These are phyloP conservation scores for Phyllotis vaccarum DNA, from an alignment of 2,797 vertebrate genomes.

Conservation along the genomic window DNA sequence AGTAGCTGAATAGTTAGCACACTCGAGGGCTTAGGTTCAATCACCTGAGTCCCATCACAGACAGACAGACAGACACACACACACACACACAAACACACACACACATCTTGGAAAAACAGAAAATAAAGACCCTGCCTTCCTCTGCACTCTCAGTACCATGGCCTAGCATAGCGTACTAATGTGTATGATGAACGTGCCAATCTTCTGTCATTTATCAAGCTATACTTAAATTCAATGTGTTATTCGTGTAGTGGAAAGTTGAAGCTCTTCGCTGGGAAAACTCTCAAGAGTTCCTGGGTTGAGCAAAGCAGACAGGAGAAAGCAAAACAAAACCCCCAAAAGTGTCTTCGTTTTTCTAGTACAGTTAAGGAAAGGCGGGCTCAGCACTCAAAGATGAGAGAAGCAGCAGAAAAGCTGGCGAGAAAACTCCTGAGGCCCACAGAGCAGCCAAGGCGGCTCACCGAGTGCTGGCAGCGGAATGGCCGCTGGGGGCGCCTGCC, in stretches of 20 bases:
- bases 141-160: background rate
- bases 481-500: slow-evolving; percentile 68
- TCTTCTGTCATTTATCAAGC: slow-evolving; percentile 60
- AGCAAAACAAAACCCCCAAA: background rate
- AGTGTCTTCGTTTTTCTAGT: slow-evolving; percentile 5
- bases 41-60: background rate
- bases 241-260: slow-evolving; percentile 52
- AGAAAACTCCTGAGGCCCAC: slow-evolving; percentile 22
- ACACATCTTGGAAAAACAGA: background rate
- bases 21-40: background rate
- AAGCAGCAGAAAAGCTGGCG: background rate
- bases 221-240: slow-evolving; percentile 14
- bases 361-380: background rate
- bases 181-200: background rate
- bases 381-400: background rate
- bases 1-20: background rate
- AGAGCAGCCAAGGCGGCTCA: slow-evolving; percentile 17
- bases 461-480: background rate
- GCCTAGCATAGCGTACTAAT: slow-evolving; percentile 11
- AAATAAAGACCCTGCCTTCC: background rate
- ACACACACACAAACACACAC: background rate
- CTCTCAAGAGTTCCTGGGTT: slow-evolving; percentile 52
- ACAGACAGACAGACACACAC: background rate
- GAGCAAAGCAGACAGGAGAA: slow-evolving; percentile 34
- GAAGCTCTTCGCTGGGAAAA: slow-evolving; percentile 59